Base-by-base conservation (phyloP, 64 coral and sea anemone genomes). In the Montipora cactus region DNA sequence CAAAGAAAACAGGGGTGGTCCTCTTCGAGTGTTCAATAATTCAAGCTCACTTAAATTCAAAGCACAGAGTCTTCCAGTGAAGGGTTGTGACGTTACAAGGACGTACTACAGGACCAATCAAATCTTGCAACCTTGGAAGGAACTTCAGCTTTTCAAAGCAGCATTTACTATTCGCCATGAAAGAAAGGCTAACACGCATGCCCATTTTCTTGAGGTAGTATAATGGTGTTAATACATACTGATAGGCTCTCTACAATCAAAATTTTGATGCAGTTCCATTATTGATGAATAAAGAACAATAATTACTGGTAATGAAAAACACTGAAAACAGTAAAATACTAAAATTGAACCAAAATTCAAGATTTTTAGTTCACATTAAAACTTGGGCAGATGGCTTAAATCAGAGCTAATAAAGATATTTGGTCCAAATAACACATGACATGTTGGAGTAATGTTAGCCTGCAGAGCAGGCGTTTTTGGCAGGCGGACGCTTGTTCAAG, bases 21-120 rank as follows among this genome's bases (percentile, higher is more conserved):
- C 37, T 2, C 82, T 86, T 5, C 67, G 4, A 86, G 46, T 86
- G 71, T 86, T 86, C 62, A 50, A 72, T 71, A 71, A 50, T 0
- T 86, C 82, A 28, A 86, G 62, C 13, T 70, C 66, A 49, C 12
- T 49, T 5, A 49, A 5, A 22, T 46, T 86, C 14, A 23, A 15
- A 3, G 8, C 47, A 23, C 68, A 0, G 5, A 71, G 19, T 71
- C 16, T 86, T 1, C 82, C 16, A 45, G n/a, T 7, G 16, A 44
- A 86, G 59, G 21, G 1, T 71, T 86, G 82, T 23, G 1, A n/a
- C 0, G 18, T 46, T 7, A 71, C 14, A 70, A 47, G 37, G 49
- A 72, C 82, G 16, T 49, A 20, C 67, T 86, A 50, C 49, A 2
- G 68, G 8, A 70, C 59, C 12, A 44, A 47, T 70, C 44, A 70